A percentile compares a stretch with the other conserved stretches of the same genome.
phyloP scores from a whole-genome alignment of 2,113 vertebrate genomes.

The Caloenas nicobarica region DNA sequence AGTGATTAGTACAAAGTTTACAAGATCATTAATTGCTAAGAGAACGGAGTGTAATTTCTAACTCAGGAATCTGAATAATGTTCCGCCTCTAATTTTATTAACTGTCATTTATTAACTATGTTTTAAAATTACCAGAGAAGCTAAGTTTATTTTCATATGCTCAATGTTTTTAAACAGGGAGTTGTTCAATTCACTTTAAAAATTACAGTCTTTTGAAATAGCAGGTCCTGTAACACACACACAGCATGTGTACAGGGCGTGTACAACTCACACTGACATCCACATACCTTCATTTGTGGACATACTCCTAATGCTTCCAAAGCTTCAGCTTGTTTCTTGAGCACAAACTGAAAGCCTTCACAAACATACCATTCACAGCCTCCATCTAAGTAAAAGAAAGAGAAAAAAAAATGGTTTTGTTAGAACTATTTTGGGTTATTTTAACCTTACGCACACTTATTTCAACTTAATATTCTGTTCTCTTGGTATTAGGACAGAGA shows the following conservation, averaged over 20 bases:
- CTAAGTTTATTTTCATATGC: background rate
- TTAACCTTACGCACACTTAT: background rate
- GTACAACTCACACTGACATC: background rate
- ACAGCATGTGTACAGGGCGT: background rate
- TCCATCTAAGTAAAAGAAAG: conserved; percentile 54
- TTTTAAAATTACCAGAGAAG: background rate
- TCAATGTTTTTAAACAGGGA: background rate
- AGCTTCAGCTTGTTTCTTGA: conserved; percentile 87
- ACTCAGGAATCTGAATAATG: background rate
- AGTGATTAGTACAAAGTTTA: background rate
- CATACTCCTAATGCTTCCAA: conserved; percentile 83
- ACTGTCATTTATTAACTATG: background rate
- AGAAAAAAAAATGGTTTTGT: background rate
- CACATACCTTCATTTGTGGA: conserved; percentile 84
- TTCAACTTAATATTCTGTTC: background rate
- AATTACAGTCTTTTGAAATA: background rate
- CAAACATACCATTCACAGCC: conserved; percentile 84
- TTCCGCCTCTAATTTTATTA: background rate
- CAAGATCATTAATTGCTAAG: background rate
- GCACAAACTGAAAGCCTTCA: conserved; percentile 92
- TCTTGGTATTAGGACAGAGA: background rate
- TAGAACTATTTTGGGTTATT: background rate
- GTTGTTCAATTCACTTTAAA: background rate
- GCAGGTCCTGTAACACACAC: background rate
- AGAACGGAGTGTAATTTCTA: background rate